These are phyloP conservation scores for Itoplectis maculator DNA, from an alignment of 2,888 invertebrate species.

Conservation along the genomic window DNA sequence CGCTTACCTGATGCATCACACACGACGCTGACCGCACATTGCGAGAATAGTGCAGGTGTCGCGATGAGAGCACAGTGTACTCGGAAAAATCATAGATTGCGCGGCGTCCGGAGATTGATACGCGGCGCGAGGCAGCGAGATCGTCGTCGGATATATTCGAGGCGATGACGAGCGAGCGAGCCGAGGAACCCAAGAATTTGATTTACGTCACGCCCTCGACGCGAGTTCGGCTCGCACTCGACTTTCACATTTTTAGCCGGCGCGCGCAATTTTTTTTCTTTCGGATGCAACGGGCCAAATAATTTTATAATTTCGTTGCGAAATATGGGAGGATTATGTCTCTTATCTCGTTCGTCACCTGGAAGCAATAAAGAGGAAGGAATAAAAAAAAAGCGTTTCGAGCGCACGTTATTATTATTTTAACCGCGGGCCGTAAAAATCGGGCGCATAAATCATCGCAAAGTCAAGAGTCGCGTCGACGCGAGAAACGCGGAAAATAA, in stretches of 20 bases:
- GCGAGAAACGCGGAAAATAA: not conserved
- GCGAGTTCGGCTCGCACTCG: not conserved
- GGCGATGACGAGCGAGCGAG: not conserved
- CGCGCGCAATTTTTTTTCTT: not conserved
- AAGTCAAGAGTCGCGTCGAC: not conserved
- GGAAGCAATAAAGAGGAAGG: not conserved
- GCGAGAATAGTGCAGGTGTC: no score
- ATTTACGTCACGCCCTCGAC: not conserved
- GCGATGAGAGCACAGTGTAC: not conserved
- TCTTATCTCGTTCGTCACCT: not conserved
- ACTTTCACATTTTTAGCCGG: conserved; percentile 5
- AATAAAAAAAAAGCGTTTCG: not conserved
- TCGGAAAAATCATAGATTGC: not conserved
- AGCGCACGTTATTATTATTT: not conserved
- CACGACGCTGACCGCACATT: no score
- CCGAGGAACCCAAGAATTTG: not conserved
- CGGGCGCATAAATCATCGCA: not conserved
- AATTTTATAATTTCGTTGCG: no score
- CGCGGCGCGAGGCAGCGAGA: not conserved
- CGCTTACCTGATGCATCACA: not conserved
- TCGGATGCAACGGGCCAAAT: not conserved
- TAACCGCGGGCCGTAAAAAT: not conserved
- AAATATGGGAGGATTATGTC: not conserved
- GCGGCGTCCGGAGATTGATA: not conserved
- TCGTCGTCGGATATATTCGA: conserved; percentile 7